Evolutionary conservation across 2,113 vertebrate genomes (phyloP).

Genomic region (Felis chaus): DNA sequence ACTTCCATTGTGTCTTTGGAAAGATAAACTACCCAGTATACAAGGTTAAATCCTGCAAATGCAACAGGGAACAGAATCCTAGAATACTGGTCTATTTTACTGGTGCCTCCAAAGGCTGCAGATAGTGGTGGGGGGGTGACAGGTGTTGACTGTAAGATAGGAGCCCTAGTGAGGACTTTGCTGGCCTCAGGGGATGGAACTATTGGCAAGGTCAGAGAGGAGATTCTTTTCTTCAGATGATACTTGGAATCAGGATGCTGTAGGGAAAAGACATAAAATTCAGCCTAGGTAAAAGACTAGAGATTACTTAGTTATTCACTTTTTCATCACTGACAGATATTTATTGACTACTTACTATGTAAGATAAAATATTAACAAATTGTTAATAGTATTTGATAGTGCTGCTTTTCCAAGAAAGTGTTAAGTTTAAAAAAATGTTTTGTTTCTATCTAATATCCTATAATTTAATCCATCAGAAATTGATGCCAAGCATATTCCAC

Average conservation of each 20-base stretch:
- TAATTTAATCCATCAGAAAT: not conserved
- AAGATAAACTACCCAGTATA: slow-evolving; percentile 98
- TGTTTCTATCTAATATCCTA: not conserved
- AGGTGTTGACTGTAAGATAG: slow-evolving; percentile 73
- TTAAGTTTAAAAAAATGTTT: not conserved
- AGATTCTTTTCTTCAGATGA: slow-evolving; percentile 94
- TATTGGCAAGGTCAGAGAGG: slow-evolving; percentile 84
- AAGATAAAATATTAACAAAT: not conserved
- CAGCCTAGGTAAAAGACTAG: not conserved
- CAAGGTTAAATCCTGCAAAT: slow-evolving; percentile 96
- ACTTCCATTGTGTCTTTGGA: slow-evolving; percentile 98
- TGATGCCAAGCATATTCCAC: not conserved
- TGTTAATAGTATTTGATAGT: not conserved
- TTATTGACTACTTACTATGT: not conserved
- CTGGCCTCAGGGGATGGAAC: slow-evolving; percentile 84
- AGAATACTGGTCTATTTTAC: slow-evolving; percentile 98
- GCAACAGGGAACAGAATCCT: slow-evolving; percentile 96
- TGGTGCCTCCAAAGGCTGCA: slow-evolving; percentile 88
- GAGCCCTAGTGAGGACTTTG: slow-evolving; percentile 81
- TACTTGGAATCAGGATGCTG: slow-evolving; percentile 89
- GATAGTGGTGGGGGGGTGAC: slow-evolving; percentile 83
- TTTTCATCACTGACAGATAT: not conserved
- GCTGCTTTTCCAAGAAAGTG: not conserved
- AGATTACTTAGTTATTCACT: not conserved
- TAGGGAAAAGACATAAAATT: not conserved